phyloP scores from a whole-genome alignment of 2,888 invertebrate species.

The Papilio gigon region DNA sequence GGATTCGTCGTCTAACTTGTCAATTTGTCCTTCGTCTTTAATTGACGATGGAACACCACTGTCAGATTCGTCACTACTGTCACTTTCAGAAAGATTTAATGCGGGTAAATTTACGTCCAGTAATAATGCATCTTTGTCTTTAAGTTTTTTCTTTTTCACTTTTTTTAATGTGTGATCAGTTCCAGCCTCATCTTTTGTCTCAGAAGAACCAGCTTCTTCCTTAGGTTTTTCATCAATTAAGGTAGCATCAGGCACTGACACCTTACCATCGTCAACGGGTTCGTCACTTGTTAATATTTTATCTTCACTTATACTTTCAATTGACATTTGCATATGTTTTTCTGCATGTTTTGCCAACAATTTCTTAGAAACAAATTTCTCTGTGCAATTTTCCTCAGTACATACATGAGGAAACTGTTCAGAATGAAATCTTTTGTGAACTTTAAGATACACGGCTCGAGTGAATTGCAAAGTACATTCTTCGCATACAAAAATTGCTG shows the following conservation, averaged over 20 bases:
- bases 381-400: conserved; percentile 86
- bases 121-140: conserved; percentile 76
- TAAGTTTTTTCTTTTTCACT: conserved; percentile 74
- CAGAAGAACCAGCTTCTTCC: conserved; percentile 65
- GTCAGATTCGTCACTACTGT: conserved; percentile 87
- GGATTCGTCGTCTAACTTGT: conserved; percentile 49
- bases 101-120: conserved; percentile 87
- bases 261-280: conserved; percentile 60
- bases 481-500: conserved; percentile 89
- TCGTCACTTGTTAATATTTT: conserved; percentile 56
- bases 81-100: conserved; percentile 92
- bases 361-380: conserved; percentile 91
- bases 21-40: conserved; percentile 53
- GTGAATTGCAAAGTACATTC: conserved; percentile 89
- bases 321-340: conserved; percentile 78
- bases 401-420: conserved; percentile 88
- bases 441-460: conserved; percentile 89
- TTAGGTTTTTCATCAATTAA: conserved; percentile 67
- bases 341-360: conserved; percentile 87
- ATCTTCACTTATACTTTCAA: conserved; percentile 62
- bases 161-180: conserved; percentile 69
- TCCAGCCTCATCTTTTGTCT: conserved; percentile 61
- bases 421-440: conserved; percentile 90
- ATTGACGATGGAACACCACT: conserved; percentile 59
- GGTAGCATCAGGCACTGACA: conserved; percentile 66